Percentiles rank a stretch among this genome's conserved stretches.
These are phyloP conservation scores for Archips xylosteana DNA, from an alignment of 2,888 invertebrate species.

Conservation along the genomic window DNA sequence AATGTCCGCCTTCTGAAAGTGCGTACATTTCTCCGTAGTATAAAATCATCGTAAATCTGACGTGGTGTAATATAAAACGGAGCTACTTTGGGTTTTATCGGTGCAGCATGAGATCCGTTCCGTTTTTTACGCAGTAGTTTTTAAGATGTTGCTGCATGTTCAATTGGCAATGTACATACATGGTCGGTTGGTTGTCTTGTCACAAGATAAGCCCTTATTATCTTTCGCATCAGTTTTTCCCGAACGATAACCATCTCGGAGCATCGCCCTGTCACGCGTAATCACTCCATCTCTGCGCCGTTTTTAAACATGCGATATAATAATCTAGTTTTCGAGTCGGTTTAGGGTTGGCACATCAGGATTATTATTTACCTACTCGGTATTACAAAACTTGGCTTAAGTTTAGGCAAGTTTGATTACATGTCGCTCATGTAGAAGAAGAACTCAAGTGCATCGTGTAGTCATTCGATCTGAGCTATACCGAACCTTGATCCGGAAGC, in stretches of 20 bases:
- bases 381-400: too few species aligned
- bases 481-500: too few species aligned
- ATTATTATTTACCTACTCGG: too few species aligned
- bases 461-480: too few species aligned
- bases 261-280: slow-evolving; percentile 40
- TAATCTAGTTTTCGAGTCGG: slow-evolving; percentile 37
- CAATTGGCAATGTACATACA: background rate
- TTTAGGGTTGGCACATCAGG: slow-evolving; percentile 19
- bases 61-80: background rate
- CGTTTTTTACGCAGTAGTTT: background rate
- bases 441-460: too few species aligned
- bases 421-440: too few species aligned
- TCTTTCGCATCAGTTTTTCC: slow-evolving; percentile 12
- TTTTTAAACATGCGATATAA: slow-evolving; percentile 41
- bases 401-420: too few species aligned
- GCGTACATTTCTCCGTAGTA: slow-evolving; percentile 2
- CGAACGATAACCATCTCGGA: slow-evolving; percentile 17
- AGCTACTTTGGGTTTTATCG: background rate
- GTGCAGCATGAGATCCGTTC: background rate
- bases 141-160: background rate
- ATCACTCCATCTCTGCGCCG: slow-evolving; percentile 37
- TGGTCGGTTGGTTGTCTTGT: background rate
- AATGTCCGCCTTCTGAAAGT: background rate
- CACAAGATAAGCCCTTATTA: slow-evolving; percentile 12
- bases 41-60: background rate